Conservation (phyloP, 2,888 invertebrate species). For the Scotopteryx bipunctaria region DNA sequence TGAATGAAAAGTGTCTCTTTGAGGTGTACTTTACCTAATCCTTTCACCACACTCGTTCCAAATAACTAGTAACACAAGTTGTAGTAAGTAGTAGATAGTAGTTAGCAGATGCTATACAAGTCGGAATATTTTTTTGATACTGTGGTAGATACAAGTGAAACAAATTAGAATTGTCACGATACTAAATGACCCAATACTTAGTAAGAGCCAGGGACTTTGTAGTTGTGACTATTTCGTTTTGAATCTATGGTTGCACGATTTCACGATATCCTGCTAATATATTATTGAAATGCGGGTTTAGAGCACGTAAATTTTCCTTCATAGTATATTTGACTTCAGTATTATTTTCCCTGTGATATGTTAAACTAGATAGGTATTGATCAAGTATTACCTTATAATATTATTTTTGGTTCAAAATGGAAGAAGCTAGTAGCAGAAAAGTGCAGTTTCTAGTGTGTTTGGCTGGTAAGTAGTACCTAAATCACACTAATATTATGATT, state of each 20-base stretch:
- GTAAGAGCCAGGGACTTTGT: constrained; percentile 3
- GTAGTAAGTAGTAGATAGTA: too few relatives aligned
- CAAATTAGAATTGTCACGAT: not conserved
- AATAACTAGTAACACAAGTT: too few relatives aligned
- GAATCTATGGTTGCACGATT: constrained; percentile 29
- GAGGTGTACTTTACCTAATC: too few relatives aligned
- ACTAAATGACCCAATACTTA: constrained; percentile 1
- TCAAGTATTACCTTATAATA: not conserved
- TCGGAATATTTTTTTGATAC: too few relatives aligned
- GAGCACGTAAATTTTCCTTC: too few relatives aligned
- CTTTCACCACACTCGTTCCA: too few relatives aligned
- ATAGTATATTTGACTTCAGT: constrained; percentile 19
- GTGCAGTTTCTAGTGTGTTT: constrained; percentile 46
- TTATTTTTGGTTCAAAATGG: constrained; percentile 29
- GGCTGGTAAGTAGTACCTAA: constrained; percentile 47
- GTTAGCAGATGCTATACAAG: too few relatives aligned
- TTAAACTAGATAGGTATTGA: constrained; percentile 7
- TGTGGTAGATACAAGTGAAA: too few relatives aligned
- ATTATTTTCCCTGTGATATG: not conserved
- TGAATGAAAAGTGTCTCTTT: too few relatives aligned
- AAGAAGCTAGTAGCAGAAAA: constrained; percentile 37
- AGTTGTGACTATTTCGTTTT: not conserved
- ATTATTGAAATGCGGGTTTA: constrained; percentile 33
- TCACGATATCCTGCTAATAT: constrained; percentile 38
- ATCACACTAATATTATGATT: too few relatives aligned